phyloP scores from a whole-genome alignment of 2,797 vertebrate species.

The Myiotriccus ornatus region DNA sequence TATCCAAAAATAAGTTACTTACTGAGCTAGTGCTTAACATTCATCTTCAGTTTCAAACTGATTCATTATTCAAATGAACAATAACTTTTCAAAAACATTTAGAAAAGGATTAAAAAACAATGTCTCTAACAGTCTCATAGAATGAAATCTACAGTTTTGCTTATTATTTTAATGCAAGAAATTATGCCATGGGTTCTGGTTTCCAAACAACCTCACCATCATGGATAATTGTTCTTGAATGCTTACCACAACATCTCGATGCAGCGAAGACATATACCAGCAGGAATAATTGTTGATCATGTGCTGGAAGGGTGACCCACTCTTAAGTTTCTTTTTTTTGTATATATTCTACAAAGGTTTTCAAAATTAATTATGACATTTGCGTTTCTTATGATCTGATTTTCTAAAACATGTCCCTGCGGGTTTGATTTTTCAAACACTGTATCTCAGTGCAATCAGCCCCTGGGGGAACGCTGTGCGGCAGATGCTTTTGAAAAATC shows the following conservation, averaged over 20 bases:
- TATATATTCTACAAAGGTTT: neutral
- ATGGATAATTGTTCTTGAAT: neutral
- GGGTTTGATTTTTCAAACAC: neutral
- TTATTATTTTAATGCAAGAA: neutral
- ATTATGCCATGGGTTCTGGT: neutral
- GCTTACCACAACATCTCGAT: neutral
- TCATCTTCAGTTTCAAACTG: neutral
- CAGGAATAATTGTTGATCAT: neutral
- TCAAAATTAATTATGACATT: neutral
- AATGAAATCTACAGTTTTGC: neutral
- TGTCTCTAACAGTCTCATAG: neutral
- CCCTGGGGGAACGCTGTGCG: neutral
- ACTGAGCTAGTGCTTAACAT: neutral
- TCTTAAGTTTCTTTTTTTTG: neutral
- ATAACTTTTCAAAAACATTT: constrained; percentile 12
- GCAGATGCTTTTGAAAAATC: neutral
- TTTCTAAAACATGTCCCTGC: neutral
- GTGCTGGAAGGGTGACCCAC: neutral
- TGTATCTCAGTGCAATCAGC: neutral
- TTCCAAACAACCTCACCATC: neutral
- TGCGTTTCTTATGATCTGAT: neutral
- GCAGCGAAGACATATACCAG: neutral
- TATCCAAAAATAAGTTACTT: neutral
- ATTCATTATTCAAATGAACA: constrained; percentile 1
- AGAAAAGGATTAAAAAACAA: constrained; percentile 9